Evolutionary conservation across 2,113 vertebrate genomes (phyloP).

Genomic region (Gorsachius goisagi): DNA sequence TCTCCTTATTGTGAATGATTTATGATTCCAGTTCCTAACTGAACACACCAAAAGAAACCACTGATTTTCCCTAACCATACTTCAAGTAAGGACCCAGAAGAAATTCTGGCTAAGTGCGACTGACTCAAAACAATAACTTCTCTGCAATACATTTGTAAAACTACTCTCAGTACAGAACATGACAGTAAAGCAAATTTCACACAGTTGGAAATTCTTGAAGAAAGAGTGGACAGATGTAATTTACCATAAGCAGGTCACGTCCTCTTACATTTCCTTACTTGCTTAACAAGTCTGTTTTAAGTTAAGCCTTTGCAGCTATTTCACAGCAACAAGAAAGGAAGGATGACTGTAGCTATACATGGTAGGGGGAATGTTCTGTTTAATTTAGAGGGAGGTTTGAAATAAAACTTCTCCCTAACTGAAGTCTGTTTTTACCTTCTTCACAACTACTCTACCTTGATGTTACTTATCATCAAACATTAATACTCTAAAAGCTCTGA

Average conservation of each 20-base stretch:
- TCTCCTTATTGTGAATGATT: background rate
- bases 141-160: background rate
- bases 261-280: background rate
- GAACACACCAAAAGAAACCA: background rate
- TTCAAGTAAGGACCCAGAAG: background rate
- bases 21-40: background rate
- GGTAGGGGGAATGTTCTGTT: background rate
- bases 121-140: background rate
- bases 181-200: background rate
- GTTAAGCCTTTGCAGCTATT: background rate
- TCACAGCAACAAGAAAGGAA: background rate
- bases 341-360: background rate
- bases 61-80: background rate
- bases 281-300: background rate
- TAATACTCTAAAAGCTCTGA: constrained; percentile 67
- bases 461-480: constrained; percentile 67
- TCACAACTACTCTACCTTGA: constrained; percentile 44
- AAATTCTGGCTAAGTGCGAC: background rate
- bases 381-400: constrained; percentile 19
- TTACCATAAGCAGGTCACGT: background rate
- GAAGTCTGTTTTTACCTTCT: constrained; percentile 55
- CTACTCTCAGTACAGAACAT: background rate
- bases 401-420: constrained; percentile 28
- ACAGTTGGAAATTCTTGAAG: background rate
- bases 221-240: background rate